phyloP scores from a whole-genome alignment of 2,797 vertebrate species.

The Buphagus erythrorhynchus region DNA sequence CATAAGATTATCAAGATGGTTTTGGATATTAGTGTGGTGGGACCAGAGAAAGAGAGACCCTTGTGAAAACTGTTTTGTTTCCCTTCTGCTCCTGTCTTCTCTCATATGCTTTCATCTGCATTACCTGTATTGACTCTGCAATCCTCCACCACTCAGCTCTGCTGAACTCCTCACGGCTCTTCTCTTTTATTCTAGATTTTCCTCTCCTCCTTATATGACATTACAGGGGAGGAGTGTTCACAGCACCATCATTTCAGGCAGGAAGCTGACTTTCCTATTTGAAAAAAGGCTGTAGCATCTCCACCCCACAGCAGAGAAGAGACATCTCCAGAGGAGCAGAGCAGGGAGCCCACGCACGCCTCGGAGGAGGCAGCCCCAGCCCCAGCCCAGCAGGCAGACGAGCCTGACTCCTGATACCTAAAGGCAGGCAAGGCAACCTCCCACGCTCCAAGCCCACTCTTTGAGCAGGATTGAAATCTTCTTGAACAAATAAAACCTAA shows the following conservation, averaged over 20 bases:
- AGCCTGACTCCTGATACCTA: neutral
- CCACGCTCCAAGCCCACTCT: neutral
- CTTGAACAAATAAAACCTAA: neutral
- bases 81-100: neutral
- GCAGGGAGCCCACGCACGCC: neutral
- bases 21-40: neutral
- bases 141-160: neutral
- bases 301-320: neutral
- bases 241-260: neutral
- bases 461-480: neutral
- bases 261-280: neutral
- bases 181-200: neutral
- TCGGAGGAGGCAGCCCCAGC: neutral
- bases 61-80: neutral
- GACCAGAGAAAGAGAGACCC: neutral
- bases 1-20: fast-evolving
- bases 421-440: neutral
- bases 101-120: neutral
- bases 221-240: neutral
- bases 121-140: neutral
- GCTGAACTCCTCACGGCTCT: neutral
- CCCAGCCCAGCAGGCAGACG: neutral
- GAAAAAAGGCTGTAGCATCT: neutral
- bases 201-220: neutral
- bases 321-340: neutral